A percentile compares a stretch with the other conserved stretches of the same genome.
phyloP scores from a whole-genome alignment of 2,113 vertebrate genomes.

The Muscicapa adusta region DNA sequence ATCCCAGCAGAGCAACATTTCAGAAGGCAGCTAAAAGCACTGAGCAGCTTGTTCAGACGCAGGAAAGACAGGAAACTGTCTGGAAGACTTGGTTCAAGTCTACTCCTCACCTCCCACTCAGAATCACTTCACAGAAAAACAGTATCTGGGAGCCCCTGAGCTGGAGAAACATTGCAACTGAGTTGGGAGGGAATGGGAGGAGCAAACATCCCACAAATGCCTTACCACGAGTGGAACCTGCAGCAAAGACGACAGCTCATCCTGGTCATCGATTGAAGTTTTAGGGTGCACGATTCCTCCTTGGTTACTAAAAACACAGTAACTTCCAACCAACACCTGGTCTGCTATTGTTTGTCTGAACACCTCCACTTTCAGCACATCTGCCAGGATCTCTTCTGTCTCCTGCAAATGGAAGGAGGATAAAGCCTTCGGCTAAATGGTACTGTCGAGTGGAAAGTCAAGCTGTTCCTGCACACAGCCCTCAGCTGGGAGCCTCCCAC shows the following conservation, averaged over 20 bases:
- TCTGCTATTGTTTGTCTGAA: conserved; percentile 96
- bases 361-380: conserved; percentile 94
- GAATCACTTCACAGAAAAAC: neutral
- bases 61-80: neutral
- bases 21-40: neutral
- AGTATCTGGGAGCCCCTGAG: neutral
- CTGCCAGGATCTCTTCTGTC: conserved; percentile 95
- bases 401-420: conserved; percentile 74
- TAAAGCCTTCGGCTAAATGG: neutral
- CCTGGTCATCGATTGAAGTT: conserved; percentile 94
- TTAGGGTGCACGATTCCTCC: conserved; percentile 95
- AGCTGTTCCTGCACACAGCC: neutral
- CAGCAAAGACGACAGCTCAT: conserved; percentile 92
- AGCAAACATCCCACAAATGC: neutral
- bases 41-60: neutral
- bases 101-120: neutral
- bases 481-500: neutral
- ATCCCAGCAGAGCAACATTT: neutral
- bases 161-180: neutral
- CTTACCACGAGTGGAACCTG: conserved; percentile 97
- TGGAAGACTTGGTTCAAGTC: neutral
- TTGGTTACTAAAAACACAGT: conserved; percentile 94
- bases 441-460: neutral
- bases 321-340: conserved; percentile 94
- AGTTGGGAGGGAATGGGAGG: neutral